phyloP scores from a whole-genome alignment of 64 coral and sea anemone genomes.

The Anthopleura sola region DNA sequence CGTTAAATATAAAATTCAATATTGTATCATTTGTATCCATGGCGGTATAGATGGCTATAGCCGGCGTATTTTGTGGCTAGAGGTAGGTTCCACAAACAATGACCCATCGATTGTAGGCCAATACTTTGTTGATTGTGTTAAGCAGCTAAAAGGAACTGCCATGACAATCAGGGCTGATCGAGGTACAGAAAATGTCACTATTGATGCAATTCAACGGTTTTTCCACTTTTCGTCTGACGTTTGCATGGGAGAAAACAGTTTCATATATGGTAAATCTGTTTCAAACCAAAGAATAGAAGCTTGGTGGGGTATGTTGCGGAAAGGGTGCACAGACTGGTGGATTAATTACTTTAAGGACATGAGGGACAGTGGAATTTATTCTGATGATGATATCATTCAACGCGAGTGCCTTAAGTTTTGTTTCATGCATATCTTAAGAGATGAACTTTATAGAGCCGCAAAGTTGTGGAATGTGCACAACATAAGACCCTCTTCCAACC shows the following conservation, averaged over 20 bases:
- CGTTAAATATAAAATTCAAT: no score
- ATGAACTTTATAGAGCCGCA: slow-evolving; percentile 29
- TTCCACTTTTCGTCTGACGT: no score
- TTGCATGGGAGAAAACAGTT: neutral
- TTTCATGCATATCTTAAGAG: slow-evolving; percentile 25
- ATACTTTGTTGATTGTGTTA: no score
- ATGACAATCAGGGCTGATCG: no score
- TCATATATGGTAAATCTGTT: slow-evolving; percentile 41
- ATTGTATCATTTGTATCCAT: no score
- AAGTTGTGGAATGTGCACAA: slow-evolving; percentile 35
- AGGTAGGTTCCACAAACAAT: no score
- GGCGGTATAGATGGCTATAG: no score
- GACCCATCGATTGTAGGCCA: no score
- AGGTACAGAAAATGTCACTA: no score
- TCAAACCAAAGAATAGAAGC: slow-evolving; percentile 43
- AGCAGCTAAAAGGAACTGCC: no score
- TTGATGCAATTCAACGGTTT: no score
- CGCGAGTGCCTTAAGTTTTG: slow-evolving; percentile 38
- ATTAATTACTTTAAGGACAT: slow-evolving; percentile 41
- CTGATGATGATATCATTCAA: slow-evolving; percentile 37
- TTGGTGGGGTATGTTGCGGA: slow-evolving; percentile 25
- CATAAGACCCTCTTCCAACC: slow-evolving; percentile 27
- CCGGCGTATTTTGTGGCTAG: no score
- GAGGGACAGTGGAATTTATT: slow-evolving; percentile 22
- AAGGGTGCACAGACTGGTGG: slow-evolving; percentile 45